Evolutionary conservation across 2,797 vertebrate genomes (phyloP), one percentile per base, ranked within the genome.

Genomic region (Florisuga fusca): DNA sequence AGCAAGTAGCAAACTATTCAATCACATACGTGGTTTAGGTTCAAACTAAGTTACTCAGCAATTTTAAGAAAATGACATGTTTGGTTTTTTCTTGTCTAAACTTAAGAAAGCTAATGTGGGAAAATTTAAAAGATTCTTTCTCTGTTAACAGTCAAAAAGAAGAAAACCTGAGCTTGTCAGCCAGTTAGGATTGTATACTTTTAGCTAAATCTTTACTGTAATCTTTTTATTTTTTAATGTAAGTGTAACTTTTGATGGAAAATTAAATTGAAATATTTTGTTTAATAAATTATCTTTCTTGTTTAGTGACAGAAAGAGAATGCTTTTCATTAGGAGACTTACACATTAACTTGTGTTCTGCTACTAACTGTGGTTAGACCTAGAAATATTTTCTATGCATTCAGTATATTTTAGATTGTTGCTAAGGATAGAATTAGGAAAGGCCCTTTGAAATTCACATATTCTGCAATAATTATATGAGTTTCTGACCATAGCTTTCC

Each of bases 21-120:
- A 18, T 74, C 34, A 11, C 19, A 43, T 27, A 10, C 0, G 0
- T 21, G 9, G 55, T 77, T 64, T 59, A 46, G 15, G 21, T 48
- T n/a, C 58, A 91, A 85, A 84, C 11, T 21, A 26, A 74, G 25
- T 68, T 85, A 63, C 34, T 68, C 46, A 46, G 5, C 34, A 85
- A 54, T 23, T 68, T 83, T 5, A 64, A 48, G 11, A 63, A 83
- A 80, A 57, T 62, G 6, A 51, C 13, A 6, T 2, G 1, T 68
- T 74, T 67, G 2, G 78, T 81, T 74, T 67, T 63, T 71, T 6
- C 16, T 72, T 78, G n/a, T 89, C 59, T 89, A 66, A 79, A 79
- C 22, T 41, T 84, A 66, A 48, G n/a, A 31, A 27, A 57, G 57
- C 4, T 80, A 31, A 51, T n/a, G 9, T 54, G n/a, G 58, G 46